Base-by-base conservation (phyloP, 2,888 invertebrate genomes). In the Entomobrya proxima region DNA sequence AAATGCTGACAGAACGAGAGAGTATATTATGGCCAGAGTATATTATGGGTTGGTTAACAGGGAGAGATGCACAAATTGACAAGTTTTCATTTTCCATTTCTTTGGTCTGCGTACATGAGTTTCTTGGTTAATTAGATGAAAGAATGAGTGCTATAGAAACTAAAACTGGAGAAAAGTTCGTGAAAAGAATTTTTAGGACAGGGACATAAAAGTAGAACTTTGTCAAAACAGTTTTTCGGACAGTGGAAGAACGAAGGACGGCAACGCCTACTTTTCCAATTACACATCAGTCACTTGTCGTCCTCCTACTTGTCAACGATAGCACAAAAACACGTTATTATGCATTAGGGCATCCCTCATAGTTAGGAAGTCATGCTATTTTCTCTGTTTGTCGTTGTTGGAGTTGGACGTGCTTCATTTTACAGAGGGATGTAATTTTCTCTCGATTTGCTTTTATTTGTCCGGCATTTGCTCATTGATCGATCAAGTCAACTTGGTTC, bases 231-330 rank as follows among this genome's bases (percentile, higher is more conserved):
- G 11, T 21, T 11, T 18, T 21, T 13, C 21, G n/a, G n/a, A n/a
- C n/a, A n/a, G n/a, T n/a, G n/a, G n/a, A n/a, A n/a, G n/a, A n/a
- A n/a, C 32, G 18, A 32, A 18, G 64, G 30, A 30, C 32, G n/a
- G n/a, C n/a, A n/a, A 64, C 64, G 64, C 64, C 64, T 58, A 64
- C 18, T 64, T 64, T 64, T 64, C 40, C 67, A 67, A 67, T 67
- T 67, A 67, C 40, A 67, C 13, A 67, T 40, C 67, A 67, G 67
- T 67, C 67, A 67, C 13, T 24, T 67, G 67, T 67, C 67, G 24
- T 67, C 27, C 55, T 27, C 27, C 27, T 21, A 15, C n/a, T 64
- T 64, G 64, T 64, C 52, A 55, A 24, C 58, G 3, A 30, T 27
- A 32, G 15, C 44, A n/a, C n/a, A 13, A n/a, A 2, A 13, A 44